Evolutionary conservation across 2,113 vertebrate genomes (phyloP).

Genomic region (Alexandromys fortis): DNA sequence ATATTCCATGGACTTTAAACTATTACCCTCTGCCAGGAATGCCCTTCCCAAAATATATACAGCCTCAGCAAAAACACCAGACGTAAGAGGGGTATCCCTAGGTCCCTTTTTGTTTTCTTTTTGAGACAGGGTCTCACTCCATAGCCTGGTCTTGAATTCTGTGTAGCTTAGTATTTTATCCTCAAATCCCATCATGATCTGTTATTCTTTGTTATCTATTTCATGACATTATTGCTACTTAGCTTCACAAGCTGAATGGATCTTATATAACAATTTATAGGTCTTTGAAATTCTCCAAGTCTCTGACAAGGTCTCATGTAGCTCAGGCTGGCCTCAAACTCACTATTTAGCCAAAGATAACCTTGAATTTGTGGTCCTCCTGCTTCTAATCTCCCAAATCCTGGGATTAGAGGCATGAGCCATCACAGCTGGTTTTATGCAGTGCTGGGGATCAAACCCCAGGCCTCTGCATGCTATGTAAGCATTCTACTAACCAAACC

Average conservation of each 20-base stretch:
- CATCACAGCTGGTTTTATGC: background rate
- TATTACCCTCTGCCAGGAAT: background rate
- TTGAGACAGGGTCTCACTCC: background rate
- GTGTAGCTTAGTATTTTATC: background rate
- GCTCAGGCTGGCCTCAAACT: background rate
- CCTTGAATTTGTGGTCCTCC: background rate
- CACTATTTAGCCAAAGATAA: background rate
- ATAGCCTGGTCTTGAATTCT: background rate
- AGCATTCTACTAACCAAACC: background rate
- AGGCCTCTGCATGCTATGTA: background rate
- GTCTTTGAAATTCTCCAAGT: background rate
- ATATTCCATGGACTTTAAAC: background rate
- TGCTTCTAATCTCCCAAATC: background rate
- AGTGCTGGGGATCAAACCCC: background rate
- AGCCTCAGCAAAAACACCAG: background rate
- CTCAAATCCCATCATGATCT: background rate
- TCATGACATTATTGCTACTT: constrained; percentile 1
- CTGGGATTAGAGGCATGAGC: background rate
- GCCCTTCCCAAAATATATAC: background rate
- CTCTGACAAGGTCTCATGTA: background rate
- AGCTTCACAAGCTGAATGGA: background rate
- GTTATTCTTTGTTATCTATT: background rate
- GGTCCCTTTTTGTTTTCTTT: background rate
- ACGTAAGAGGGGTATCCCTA: background rate
- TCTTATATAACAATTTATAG: background rate